Evolutionary conservation across 2,888 invertebrate genomes (phyloP).

Genomic region (Drosophila cracens): DNA sequence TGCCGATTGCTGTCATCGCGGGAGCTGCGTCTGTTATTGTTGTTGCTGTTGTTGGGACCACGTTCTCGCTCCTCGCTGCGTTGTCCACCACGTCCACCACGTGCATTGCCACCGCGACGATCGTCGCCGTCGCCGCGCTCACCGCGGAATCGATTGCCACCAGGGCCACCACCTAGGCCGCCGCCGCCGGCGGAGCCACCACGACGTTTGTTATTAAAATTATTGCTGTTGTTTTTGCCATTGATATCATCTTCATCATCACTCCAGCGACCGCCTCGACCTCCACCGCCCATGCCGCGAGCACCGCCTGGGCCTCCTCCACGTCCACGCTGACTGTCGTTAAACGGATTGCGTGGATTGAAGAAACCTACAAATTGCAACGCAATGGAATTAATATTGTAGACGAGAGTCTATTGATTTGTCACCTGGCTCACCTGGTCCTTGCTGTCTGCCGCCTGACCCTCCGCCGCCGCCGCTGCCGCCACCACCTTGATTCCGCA

Average conservation of each 20-base stretch:
- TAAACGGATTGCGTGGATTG: constrained; percentile 82
- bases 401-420: neutral
- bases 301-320: constrained; percentile 51
- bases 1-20: constrained; percentile 68
- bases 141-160: constrained; percentile 77
- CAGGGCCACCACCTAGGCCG: constrained; percentile 66
- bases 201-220: constrained; percentile 77
- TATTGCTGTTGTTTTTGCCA: constrained; percentile 49
- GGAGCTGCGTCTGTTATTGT: constrained; percentile 59
- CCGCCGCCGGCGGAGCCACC: constrained; percentile 79
- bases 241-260: constrained; percentile 69
- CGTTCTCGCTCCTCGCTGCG: constrained; percentile 71
- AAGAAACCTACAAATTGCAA: constrained; percentile 72
- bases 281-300: constrained; percentile 59
- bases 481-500: constrained; percentile 69
- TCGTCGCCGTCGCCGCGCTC: constrained; percentile 77
- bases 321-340: constrained; percentile 76
- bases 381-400: neutral
- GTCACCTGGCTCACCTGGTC: constrained; percentile 65
- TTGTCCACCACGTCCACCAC: constrained; percentile 49
- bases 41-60: constrained; percentile 46
- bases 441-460: constrained; percentile 74
- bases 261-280: constrained; percentile 70
- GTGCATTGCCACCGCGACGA: constrained; percentile 65
- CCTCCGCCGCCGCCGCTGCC: constrained; percentile 50